Evolutionary conservation across 1,140 invertebrate genomes (phyloP), one percentile per base, ranked within the genome.

Genomic region (Drosophila malerkotliana): DNA sequence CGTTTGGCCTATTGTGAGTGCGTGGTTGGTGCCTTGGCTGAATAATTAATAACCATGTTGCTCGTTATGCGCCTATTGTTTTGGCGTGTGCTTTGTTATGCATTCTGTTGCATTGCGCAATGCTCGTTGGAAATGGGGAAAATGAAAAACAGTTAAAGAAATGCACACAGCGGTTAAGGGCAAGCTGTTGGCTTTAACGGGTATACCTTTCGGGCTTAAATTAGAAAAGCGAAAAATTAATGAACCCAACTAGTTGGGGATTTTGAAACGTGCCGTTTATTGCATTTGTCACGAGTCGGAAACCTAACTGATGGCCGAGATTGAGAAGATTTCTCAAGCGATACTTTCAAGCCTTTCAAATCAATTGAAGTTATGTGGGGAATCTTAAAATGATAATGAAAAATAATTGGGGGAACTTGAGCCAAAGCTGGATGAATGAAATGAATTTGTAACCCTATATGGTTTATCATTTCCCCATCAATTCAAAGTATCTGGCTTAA

Each of bases 51-150:
- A 85, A 85, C 72, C 67, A 66, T 67, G 69, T 67, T 71, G 77
- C 77, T 87, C 73, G 81, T 85, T 87, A 75, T 81, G 63, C 34
- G 64, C 58, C 78, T 53, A 87, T 85, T 85, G 81, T 85, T 71
- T 81, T 78, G 79, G 59, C 48, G 24, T 62, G 54, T 49, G 82
- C 71, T 75, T 64, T 82, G 74, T 85, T 88, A 68, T 78, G 74
- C 66, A 85, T 87, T 85, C 82, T 85, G 83, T 87, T 85, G 82
- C 82, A 85, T 88, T 85, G 82, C 69, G 82, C 82, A 81, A 85
- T 64, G 54, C 28, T 61, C 9, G 30, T 59, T 24, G 44, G n/a
- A 51, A 66, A 60, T 59, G 26, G 47, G 52, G 44, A 74, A 69
- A 49, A 68, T 60, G 54, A 21, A 60, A 67, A 58, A 57, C 55